phyloP scores from a whole-genome alignment of 92 coral and sea anemone species.

The Pocillopora grandis region DNA sequence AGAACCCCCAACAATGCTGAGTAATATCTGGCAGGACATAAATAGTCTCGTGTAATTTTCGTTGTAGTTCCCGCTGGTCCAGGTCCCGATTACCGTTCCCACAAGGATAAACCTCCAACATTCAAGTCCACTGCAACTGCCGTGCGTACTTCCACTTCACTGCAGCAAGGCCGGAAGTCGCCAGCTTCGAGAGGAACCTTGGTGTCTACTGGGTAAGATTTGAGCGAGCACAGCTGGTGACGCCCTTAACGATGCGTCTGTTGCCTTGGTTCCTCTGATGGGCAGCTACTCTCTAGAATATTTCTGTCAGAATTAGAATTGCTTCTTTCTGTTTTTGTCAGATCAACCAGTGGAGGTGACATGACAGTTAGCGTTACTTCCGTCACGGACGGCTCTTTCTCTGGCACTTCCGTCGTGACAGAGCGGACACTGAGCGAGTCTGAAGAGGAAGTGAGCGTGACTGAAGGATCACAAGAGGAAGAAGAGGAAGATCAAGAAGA shows the following conservation, averaged over 20 bases:
- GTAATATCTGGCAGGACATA: background rate
- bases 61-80: constrained; percentile 33
- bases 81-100: constrained; percentile 52
- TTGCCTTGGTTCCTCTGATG: background rate
- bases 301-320: background rate
- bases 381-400: constrained; percentile 83
- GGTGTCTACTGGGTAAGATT: constrained; percentile 77
- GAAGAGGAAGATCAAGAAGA: constrained; percentile 44
- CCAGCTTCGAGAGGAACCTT: constrained; percentile 65
- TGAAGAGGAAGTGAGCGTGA: constrained; percentile 57
- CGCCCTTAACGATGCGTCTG: background rate
- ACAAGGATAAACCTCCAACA: constrained; percentile 66
- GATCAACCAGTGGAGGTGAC: constrained; percentile 57
- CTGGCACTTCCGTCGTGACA: constrained; percentile 85
- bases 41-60: background rate
- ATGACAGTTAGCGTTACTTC: constrained; percentile 51
- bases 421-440: constrained; percentile 92
- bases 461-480: constrained; percentile 28
- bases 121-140: constrained; percentile 89
- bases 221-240: background rate
- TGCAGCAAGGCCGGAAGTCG: constrained; percentile 67
- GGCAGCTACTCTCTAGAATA: background rate
- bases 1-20: background rate
- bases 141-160: constrained; percentile 68
- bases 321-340: background rate